Evolutionary conservation across 2,888 invertebrate species (phyloP), one percentile per base, ranked within the genome.

Genomic region (Diploptera punctata): DNA sequence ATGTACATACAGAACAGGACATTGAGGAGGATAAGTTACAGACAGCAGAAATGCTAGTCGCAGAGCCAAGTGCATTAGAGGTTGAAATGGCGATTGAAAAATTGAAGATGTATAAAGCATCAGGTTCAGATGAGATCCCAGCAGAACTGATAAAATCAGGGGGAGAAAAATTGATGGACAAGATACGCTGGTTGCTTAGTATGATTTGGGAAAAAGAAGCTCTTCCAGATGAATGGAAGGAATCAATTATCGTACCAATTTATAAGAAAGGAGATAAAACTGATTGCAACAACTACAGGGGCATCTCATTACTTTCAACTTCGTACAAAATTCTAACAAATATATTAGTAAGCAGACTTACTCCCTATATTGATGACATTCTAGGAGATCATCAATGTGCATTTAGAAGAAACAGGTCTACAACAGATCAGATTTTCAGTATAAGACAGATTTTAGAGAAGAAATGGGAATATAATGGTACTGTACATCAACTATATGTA

Each of bases 211-310:
- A n/a, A 52, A 29, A 61, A n/a, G 38, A 61, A 29, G 18, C 3
- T 7, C 2, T 33, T 3, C 61, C 61, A 4, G 16, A n/a, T 1
- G 16, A 33, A n/a, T 31, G 29, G 31, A 29, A 29, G 1, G 5
- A 26, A 21, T 26, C 31, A 4, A 61, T 61, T 2, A 61, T 29
- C n/a, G 1, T 26, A 26, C 61, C 61, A 10, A 33, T 61, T n/a
- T 31, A 18, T 31, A 29, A 61, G n/a, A 61, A 61, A n/a, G 61
- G 29, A 24, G 61, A 61, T 19, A 61, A 31, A 31, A 29, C 52
- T 3, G 18, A 19, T 3, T 52, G 52, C 21, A 18, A 18, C 21
- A 52, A 52, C 52, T 52, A 19, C 21, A 18, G 21, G 5, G 52
- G 52, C 3, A 52, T 52, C 4, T 47, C 3, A 19, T 21, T 19